phyloP scores from a whole-genome alignment of 53 echinoderm and acorn worm genomes.

The Hippasteria phrygiana region DNA sequence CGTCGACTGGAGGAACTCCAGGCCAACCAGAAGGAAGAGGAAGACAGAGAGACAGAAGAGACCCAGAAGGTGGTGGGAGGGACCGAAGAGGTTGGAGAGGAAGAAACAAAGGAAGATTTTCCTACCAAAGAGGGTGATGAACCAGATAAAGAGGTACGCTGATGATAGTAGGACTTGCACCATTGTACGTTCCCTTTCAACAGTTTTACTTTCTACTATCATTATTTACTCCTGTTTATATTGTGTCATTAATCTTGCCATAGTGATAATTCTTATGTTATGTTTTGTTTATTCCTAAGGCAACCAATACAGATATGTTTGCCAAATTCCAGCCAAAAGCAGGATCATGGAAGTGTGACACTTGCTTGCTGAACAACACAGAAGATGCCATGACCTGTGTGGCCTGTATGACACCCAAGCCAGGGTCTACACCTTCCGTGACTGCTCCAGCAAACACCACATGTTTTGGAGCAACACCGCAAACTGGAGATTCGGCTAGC shows the following conservation, averaged over 20 bases:
- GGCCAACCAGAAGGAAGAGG: slow-evolving; percentile 13
- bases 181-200: no score
- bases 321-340: slow-evolving; percentile 72
- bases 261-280: no score
- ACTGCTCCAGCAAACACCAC: no score
- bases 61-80: no score
- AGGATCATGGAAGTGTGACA: slow-evolving; percentile 85
- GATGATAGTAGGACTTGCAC: slow-evolving; percentile 9
- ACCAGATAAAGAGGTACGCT: background rate
- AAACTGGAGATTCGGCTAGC: background rate
- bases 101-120: background rate
- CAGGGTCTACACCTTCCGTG: slow-evolving; percentile 62
- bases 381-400: slow-evolving; percentile 58
- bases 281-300: no score
- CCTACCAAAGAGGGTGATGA: background rate
- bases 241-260: no score
- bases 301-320: slow-evolving; percentile 33
- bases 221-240: no score
- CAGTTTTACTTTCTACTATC: no score
- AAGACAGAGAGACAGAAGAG: no score
- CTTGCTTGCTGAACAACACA: slow-evolving; percentile 65
- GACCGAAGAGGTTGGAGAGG: no score
- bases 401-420: slow-evolving; percentile 80
- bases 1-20: slow-evolving; percentile 74
- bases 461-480: background rate